Conservation (phyloP, 2,113 vertebrate genomes). For the Herpetotheres cachinnans region DNA sequence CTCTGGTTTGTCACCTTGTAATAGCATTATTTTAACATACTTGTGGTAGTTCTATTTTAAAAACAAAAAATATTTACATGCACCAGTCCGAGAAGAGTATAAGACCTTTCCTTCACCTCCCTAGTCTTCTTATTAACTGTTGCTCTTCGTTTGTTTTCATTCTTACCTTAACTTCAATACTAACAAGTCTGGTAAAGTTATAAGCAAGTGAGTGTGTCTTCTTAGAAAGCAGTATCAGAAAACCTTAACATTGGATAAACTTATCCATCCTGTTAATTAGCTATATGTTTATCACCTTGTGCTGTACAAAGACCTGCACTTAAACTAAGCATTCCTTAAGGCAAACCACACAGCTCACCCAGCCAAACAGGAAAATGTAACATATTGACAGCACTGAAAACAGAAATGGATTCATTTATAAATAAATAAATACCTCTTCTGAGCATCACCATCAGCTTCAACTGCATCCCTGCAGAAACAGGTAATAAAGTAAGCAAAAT, state of each 20-base stretch:
- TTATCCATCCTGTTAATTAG: neutral
- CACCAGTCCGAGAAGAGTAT: neutral
- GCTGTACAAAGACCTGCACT: neutral
- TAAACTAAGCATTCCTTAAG: neutral
- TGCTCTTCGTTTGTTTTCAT: neutral
- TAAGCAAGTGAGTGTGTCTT: neutral
- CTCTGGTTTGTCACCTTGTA: neutral
- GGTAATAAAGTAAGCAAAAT: neutral
- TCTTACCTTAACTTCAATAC: neutral
- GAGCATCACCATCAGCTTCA: constrained; percentile 79
- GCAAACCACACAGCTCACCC: neutral
- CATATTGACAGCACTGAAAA: neutral
- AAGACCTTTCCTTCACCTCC: neutral
- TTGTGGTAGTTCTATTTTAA: neutral
- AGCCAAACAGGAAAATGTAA: neutral
- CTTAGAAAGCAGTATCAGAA: neutral
- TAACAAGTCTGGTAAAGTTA: neutral
- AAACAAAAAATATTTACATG: neutral
- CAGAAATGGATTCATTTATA: neutral
- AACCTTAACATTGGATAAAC: neutral
- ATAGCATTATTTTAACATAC: neutral
- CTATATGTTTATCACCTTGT: neutral
- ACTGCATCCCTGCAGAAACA: constrained; percentile 72
- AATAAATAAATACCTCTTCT: constrained; percentile 72
- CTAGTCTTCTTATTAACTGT: neutral